phyloP scores from a whole-genome alignment of 2,888 invertebrate genomes.

The Hirudinaria manillensis region DNA sequence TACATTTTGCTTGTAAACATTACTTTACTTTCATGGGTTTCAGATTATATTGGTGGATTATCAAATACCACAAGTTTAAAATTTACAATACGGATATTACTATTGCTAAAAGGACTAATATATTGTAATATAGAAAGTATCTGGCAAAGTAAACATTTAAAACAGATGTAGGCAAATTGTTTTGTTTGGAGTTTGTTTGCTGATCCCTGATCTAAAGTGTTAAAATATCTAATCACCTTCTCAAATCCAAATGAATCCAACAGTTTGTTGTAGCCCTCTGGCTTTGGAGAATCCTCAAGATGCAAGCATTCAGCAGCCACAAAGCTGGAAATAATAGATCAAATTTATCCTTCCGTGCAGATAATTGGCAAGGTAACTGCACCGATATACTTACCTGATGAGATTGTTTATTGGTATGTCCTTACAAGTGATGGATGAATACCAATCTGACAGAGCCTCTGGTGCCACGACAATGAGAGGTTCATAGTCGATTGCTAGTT shows the following conservation, averaged over 20 bases:
- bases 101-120: no score
- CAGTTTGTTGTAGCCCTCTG: neutral
- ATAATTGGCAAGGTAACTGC: neutral
- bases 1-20: no score
- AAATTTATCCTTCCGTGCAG: neutral
- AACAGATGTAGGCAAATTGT: neutral
- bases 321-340: neutral
- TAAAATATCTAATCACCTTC: no score
- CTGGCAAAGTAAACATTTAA: neutral
- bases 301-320: neutral
- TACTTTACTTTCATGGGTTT: no score
- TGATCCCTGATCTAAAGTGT: no score
- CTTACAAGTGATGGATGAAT: constrained; percentile 26
- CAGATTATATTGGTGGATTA: no score
- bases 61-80: no score
- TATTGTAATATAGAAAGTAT: no score
- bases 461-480: constrained; percentile 35
- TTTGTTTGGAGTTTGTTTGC: no score
- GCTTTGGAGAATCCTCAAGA: neutral
- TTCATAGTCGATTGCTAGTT: neutral
- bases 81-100: no score
- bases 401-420: constrained; percentile 29
- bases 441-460: constrained; percentile 29
- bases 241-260: neutral
- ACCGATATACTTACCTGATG: constrained; percentile 14